A percentile compares a stretch with the other conserved stretches of the same genome.
phyloP scores from a whole-genome alignment of 2,797 vertebrate species.

The Gymnothorax reevesii region DNA sequence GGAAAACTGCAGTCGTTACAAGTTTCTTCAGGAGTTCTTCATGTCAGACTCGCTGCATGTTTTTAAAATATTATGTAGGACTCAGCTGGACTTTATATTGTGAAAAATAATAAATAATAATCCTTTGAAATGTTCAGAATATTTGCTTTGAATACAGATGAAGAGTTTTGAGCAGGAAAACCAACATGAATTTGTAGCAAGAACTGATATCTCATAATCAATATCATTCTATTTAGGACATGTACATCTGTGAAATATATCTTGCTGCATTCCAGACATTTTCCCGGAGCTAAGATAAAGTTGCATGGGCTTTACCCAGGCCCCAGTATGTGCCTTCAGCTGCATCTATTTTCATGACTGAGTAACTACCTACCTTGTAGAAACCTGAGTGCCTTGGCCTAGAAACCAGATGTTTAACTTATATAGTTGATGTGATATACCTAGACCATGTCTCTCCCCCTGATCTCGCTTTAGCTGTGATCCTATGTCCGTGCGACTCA shows the following conservation, averaged over 20 bases:
- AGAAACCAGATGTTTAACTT: slow-evolving; percentile 22
- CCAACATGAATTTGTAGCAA: not conserved
- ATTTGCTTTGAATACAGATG: not conserved
- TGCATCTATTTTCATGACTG: not conserved
- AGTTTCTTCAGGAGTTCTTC: too few species aligned
- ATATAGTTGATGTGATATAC: slow-evolving; percentile 28
- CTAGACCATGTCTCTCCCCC: not conserved
- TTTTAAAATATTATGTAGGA: not conserved
- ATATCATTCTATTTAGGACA: slow-evolving; percentile 11
- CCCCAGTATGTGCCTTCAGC: not conserved
- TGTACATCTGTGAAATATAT: slow-evolving; percentile 19
- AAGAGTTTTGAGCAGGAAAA: not conserved
- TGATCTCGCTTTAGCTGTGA: not conserved
- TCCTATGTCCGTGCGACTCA: slow-evolving; percentile 1
- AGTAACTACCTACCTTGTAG: not conserved
- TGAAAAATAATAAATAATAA: not conserved
- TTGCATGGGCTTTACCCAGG: not conserved
- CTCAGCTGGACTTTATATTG: too few species aligned
- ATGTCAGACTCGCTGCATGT: not conserved
- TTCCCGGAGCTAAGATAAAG: not conserved
- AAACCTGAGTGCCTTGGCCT: slow-evolving; percentile 12
- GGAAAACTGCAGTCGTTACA: not conserved
- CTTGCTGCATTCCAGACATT: slow-evolving; percentile 2
- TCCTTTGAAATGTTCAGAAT: not conserved
- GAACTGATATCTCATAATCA: not conserved